phyloP scores from a whole-genome alignment of 2,888 invertebrate species.

The Drosophila testacea region DNA sequence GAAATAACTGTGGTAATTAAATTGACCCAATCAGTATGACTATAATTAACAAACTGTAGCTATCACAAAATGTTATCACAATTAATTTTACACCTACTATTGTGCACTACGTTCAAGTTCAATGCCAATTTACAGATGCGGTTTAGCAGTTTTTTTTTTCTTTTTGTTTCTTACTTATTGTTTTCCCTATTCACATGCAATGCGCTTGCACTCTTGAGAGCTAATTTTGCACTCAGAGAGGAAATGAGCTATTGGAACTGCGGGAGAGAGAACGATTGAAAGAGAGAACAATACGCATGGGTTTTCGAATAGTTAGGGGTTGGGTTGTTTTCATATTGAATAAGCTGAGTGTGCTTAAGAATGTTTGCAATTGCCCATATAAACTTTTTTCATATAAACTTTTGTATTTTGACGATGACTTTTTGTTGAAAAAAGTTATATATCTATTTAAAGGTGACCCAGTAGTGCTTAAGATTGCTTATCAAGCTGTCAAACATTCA shows the following conservation, averaged over 20 bases:
- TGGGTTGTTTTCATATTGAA: conserved; percentile 4
- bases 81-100: conserved; percentile 7
- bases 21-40: conserved; percentile 13
- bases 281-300: conserved; percentile 9
- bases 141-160: conserved; percentile 12
- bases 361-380: not conserved
- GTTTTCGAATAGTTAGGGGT: conserved; percentile 3
- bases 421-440: conserved; percentile 2
- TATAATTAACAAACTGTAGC: not conserved
- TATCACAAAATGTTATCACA: conserved; percentile 4
- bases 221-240: conserved; percentile 28
- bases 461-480: conserved; percentile 8
- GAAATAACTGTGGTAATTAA: conserved; percentile 9
- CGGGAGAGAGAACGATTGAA: conserved; percentile 15
- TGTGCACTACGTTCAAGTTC: conserved; percentile 62
- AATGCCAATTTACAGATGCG: conserved; percentile 59
- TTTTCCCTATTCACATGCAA: conserved; percentile 27
- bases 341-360: not conserved
- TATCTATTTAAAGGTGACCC: conserved; percentile 20
- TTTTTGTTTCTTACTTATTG: conserved; percentile 18
- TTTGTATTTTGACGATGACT: not conserved
- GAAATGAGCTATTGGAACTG: not conserved
- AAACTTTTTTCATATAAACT: not conserved
- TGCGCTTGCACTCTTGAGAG: conserved; percentile 23
- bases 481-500: conserved; percentile 3